Conservation (phyloP, 2,797 vertebrate species). For the Dipus sagitta region DNA sequence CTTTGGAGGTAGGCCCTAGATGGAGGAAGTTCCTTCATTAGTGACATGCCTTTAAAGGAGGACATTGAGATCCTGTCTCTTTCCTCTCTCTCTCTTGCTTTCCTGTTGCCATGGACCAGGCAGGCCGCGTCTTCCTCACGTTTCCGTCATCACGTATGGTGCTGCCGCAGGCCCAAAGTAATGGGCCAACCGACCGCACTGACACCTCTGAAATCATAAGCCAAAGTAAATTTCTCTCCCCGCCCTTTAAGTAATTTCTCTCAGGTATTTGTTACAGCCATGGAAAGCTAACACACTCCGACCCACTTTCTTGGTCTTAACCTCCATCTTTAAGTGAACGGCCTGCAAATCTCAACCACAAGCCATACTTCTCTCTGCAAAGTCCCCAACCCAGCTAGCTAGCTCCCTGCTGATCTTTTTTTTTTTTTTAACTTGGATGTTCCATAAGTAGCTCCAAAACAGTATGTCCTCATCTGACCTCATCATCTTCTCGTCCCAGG, state of each 20-base stretch:
- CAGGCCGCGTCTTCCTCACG: too few species aligned
- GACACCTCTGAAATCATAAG: not conserved
- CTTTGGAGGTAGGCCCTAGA: not conserved
- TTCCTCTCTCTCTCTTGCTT: too few species aligned
- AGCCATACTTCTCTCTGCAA: not conserved
- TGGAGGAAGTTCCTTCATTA: not conserved
- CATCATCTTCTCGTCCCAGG: not conserved
- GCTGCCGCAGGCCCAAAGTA: too few species aligned
- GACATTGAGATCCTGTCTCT: too few species aligned
- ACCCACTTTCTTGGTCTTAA: not conserved
- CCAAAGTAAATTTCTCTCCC: not conserved
- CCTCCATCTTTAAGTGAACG: not conserved
- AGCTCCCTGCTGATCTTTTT: not conserved
- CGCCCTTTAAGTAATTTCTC: not conserved
- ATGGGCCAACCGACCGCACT: not conserved
- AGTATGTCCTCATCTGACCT: not conserved
- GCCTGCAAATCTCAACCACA: constrained; percentile 4
- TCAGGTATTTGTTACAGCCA: not conserved
- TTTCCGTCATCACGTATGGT: not conserved
- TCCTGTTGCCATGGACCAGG: too few species aligned
- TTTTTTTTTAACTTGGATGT: too few species aligned
- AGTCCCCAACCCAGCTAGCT: not conserved
- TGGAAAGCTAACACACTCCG: not conserved
- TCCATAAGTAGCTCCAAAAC: not conserved
- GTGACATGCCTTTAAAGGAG: not conserved